phyloP scores from a whole-genome alignment of 2,797 vertebrate species.

The Neosilurus hyrtlii region DNA sequence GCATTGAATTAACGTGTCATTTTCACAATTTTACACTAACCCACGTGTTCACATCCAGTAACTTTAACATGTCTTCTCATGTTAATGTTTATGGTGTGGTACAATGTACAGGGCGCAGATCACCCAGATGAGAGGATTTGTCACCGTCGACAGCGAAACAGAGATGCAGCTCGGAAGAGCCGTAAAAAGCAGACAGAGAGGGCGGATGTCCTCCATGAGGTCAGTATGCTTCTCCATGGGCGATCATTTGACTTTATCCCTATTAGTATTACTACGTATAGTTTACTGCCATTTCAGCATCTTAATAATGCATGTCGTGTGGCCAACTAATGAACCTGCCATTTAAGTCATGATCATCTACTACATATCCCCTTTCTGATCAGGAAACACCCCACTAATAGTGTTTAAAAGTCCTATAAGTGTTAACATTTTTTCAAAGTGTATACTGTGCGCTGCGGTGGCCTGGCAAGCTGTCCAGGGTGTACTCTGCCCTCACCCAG shows the following conservation, averaged over 20 bases:
- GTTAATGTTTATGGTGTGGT: background rate
- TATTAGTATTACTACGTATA: background rate
- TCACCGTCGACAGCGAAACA: slow-evolving; percentile 73
- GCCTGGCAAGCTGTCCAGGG: too few species aligned
- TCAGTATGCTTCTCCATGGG: slow-evolving; percentile 49
- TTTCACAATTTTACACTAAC: background rate
- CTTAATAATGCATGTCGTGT: background rate
- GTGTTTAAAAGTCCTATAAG: background rate
- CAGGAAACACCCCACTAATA: background rate
- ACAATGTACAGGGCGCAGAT: slow-evolving; percentile 54
- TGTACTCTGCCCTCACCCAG: too few species aligned
- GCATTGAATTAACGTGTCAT: background rate
- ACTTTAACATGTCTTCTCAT: background rate
- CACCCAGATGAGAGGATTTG: slow-evolving; percentile 42
- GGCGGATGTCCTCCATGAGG: slow-evolving; percentile 82
- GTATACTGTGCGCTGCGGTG: background rate
- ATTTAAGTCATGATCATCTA: background rate
- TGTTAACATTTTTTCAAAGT: background rate
- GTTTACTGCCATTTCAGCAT: background rate
- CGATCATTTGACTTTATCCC: background rate
- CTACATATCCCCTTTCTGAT: too few species aligned
- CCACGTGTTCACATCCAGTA: background rate
- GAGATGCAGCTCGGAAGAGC: slow-evolving; percentile 76
- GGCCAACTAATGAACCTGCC: background rate
- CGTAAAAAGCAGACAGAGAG: slow-evolving; percentile 78